Evolutionary conservation across 2,113 vertebrate species (phyloP), one percentile per base, ranked within the genome.

Genomic region (Oncorhynchus keta): DNA sequence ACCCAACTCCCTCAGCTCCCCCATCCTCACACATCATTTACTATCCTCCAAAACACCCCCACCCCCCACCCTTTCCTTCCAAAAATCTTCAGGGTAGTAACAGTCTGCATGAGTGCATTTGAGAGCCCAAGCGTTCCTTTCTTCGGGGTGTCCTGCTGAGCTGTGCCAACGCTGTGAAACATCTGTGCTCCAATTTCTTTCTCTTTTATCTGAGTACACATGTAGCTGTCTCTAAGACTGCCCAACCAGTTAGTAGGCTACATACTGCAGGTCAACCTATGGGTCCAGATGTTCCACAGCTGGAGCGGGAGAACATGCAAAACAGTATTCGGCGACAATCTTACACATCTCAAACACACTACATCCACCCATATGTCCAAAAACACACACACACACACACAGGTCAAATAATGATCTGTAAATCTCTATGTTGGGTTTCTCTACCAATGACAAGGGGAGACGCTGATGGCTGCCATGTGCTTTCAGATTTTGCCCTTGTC

Each of bases 391-490:
- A 45, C 72, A 13, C 4, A 14, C 51, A 83, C 51, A 83, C 65
- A 81, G 79, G 77, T 86, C 67, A 83, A 68, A 81, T 73, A 83
- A 86, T 88, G 85, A 80, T 79, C 49, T 12, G 20, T 77, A 83
- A 26, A 83, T 75, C 79, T 85, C 85, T 85, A 87, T 69, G 61
- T 90, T 84, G 67, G 79, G 82, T 89, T 91, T 89, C 86, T 81
- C 73, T 78, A 74, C 65, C 77, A 66, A 30, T 30, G 75, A 79
- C 69, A 22, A 45, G 68, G 80, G 72, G 78, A 79, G 64, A 12
- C 75, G 57, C 82, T 86, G 85, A 91, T 90, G 84, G 76, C 81
- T 85, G 85, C 91, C 91, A 92, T 87, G 88, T 91, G 91, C 83
- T 90, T 85, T 79, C 77, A 85, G 85, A 83, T 89, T 87, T 79